Conservation (phyloP, 2,888 invertebrate genomes). For the Pyralis farinalis region DNA sequence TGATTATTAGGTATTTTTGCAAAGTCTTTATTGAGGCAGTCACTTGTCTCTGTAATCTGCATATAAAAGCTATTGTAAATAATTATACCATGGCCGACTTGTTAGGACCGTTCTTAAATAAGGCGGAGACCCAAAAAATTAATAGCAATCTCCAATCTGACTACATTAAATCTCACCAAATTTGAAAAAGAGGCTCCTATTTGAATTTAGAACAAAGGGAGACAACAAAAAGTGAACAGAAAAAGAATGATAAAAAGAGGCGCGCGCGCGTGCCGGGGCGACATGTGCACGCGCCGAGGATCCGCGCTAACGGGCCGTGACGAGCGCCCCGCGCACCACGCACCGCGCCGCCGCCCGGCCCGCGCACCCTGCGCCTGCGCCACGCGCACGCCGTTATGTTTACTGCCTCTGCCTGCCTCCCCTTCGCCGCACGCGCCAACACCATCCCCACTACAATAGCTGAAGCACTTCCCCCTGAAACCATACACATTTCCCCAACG, state of each 20-base stretch:
- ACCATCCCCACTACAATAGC: constrained; percentile 19
- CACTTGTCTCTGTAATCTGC: no score
- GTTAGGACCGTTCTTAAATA: no score
- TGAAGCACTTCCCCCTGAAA: constrained; percentile 73
- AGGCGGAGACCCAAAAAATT: constrained; percentile 4
- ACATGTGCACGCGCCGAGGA: constrained; percentile 76
- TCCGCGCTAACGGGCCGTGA: constrained; percentile 69
- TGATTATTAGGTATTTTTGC: no score
- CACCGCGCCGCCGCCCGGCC: constrained; percentile 11
- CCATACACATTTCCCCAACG: constrained; percentile 53
- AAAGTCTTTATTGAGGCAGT: no score
- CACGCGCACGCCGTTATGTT: constrained; percentile 67
- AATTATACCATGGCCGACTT: no score
- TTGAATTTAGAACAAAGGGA: constrained; percentile 67
- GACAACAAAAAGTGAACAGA: constrained; percentile 64
- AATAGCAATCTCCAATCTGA: constrained; percentile 27
- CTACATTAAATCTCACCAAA: constrained; percentile 43
- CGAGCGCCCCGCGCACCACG: constrained; percentile 31
- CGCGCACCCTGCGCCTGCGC: constrained; percentile 25
- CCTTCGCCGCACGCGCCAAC: constrained; percentile 19
- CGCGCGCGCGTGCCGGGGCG: constrained; percentile 75
- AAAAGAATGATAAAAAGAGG: constrained; percentile 66
- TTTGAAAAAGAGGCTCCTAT: constrained; percentile 44
- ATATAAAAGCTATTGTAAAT: no score
- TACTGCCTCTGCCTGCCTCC: constrained; percentile 25